Evolutionary conservation across 2,797 vertebrate species (phyloP).

Genomic region (Chlorospingus flavigularis): DNA sequence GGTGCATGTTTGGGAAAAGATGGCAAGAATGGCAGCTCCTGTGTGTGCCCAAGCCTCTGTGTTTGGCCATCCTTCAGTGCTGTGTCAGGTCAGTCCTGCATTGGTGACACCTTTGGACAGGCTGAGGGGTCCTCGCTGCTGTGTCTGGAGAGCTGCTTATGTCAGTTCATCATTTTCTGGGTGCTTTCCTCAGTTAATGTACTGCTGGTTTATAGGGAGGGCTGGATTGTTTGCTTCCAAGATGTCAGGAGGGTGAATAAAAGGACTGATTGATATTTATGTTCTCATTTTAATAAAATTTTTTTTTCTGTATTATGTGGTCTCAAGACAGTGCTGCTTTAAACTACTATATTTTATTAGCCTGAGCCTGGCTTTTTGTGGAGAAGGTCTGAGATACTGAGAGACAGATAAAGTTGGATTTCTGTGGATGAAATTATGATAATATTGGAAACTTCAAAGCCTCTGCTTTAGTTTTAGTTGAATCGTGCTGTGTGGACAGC

Average conservation of each 20-base stretch:
- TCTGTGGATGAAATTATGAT: neutral
- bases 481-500: neutral
- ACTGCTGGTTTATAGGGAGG: neutral
- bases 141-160: neutral
- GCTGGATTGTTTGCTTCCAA: neutral
- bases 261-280: neutral
- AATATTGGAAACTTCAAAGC: neutral
- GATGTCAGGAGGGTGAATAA: neutral
- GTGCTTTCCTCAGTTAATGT: neutral
- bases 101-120: slow-evolving; percentile 47
- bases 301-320: neutral
- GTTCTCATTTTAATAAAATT: neutral
- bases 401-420: slow-evolving; percentile 15
- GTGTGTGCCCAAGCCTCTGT: neutral
- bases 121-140: slow-evolving; percentile 37
- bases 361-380: neutral
- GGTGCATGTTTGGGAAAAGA: neutral
- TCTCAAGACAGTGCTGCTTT: neutral
- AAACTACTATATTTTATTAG: neutral
- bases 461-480: neutral
- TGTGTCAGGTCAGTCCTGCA: slow-evolving; percentile 14
- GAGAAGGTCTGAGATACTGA: neutral
- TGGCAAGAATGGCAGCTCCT: neutral
- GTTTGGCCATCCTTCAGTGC: slow-evolving; percentile 45
- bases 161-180: neutral